Evolutionary conservation across 2,888 invertebrate species (phyloP), one percentile per base, ranked within the genome.

Genomic region (Caenorhabditis macrosperma): DNA sequence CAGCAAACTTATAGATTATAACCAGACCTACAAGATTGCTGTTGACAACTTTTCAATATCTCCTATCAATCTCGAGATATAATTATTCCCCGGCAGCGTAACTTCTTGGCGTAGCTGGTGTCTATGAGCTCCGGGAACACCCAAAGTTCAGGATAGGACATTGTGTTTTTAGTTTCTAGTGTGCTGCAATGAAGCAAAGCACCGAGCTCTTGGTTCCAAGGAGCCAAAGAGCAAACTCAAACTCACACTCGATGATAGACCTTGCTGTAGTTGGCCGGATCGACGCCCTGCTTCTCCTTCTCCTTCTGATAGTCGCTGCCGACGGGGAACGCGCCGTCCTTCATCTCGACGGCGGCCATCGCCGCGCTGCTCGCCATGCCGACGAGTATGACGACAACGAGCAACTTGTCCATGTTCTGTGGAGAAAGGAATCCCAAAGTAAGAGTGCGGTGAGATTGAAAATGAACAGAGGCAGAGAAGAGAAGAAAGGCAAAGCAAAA

Each of bases 161-260:
- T n/a, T n/a, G n/a, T n/a, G n/a, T n/a, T n/a, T n/a, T n/a, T n/a
- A n/a, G n/a, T n/a, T n/a, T n/a, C n/a, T n/a, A n/a, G n/a, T n/a
- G n/a, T n/a, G n/a, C n/a, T n/a, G n/a, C n/a, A n/a, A n/a, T n/a
- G n/a, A n/a, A n/a, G n/a, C n/a, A n/a, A n/a, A n/a, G n/a, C n/a
- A n/a, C n/a, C n/a, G n/a, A n/a, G n/a, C n/a, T n/a, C n/a, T n/a
- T n/a, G n/a, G n/a, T n/a, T n/a, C n/a, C n/a, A n/a, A n/a, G n/a
- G n/a, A n/a, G n/a, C n/a, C n/a, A n/a, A n/a, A 28, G 33, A 33
- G n/a, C 20, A 33, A 24, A 26, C 26, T 15, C 20, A 15, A 50
- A 57, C 69, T 72, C 46, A 78, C 78, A 52, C 57, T 67, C 54
- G 28, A 61, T 78, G 78, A 66, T 78, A 78, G 5, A 48, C 48